phyloP scores from a whole-genome alignment of 2,888 invertebrate genomes.

The Piscicola geometra region DNA sequence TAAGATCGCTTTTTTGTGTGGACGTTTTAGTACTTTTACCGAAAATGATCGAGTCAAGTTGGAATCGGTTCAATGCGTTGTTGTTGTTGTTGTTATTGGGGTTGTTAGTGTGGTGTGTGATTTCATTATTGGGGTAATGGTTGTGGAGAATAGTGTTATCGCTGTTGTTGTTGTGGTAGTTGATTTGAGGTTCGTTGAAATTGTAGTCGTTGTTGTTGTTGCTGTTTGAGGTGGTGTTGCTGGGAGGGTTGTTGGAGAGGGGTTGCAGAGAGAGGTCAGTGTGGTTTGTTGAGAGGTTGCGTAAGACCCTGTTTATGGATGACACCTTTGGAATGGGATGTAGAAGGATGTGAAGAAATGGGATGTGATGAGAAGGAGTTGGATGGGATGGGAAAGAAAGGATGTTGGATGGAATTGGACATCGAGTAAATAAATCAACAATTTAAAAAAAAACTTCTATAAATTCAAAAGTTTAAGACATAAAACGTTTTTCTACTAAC shows the following conservation, averaged over 20 bases:
- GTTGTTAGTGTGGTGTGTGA: conserved; percentile 22
- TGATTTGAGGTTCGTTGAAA: background rate
- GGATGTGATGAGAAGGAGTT: too few species aligned
- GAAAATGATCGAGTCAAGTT: too few species aligned
- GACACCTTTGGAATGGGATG: conserved; percentile 79
- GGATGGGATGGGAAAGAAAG: too few species aligned
- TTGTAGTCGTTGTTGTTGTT: conserved; percentile 8
- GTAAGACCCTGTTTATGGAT: conserved; percentile 86
- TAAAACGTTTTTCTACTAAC: too few species aligned
- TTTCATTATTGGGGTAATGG: conserved; percentile 8
- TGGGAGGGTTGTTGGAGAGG: too few species aligned
- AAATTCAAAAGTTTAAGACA: too few species aligned
- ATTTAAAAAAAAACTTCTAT: too few species aligned
- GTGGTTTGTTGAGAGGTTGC: conserved; percentile 82
- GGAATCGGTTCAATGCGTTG: background rate
- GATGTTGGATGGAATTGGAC: too few species aligned
- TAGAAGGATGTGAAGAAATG: too few species aligned
- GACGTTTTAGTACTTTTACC: too few species aligned
- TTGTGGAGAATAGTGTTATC: background rate
- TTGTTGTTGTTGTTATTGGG: background rate
- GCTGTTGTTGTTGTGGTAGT: conserved; percentile 17
- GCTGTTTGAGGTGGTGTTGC: too few species aligned
- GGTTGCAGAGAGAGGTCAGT: conserved; percentile 63
- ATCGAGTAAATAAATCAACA: too few species aligned
- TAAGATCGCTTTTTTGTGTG: background rate